Evolutionary conservation across 1,140 invertebrate species (phyloP).

Genomic region (Pogonomyrmex barbatus): DNA sequence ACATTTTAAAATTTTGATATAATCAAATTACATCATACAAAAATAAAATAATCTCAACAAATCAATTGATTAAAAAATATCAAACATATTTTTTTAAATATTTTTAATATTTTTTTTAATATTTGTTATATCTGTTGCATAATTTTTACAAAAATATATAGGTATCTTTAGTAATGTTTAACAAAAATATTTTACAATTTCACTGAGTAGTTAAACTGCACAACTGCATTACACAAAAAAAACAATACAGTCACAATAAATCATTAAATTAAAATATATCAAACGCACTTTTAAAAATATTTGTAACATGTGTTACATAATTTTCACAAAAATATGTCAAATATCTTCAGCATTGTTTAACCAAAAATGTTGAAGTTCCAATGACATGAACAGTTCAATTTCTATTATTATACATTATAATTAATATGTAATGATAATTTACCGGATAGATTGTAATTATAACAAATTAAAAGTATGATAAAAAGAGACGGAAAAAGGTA

Average conservation of each 20-base stretch:
- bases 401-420: not conserved
- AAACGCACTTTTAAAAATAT: not conserved
- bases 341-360: not conserved
- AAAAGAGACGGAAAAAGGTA: not conserved
- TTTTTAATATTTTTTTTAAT: no score
- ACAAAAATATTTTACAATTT: not conserved
- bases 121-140: no score
- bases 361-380: not conserved
- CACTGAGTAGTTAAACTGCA: no score
- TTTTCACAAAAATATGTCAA: not conserved
- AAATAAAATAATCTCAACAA: no score
- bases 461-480: not conserved
- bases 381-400: not conserved
- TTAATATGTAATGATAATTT: not conserved
- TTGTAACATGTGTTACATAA: not conserved
- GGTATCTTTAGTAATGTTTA: not conserved
- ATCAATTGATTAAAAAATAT: no score
- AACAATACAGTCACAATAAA: constrained; percentile 17
- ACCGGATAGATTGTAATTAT: not conserved
- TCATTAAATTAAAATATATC: constrained; percentile 5
- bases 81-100: no score
- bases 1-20: not conserved
- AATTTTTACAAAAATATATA: no score
- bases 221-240: not conserved
- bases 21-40: not conserved